phyloP scores from a whole-genome alignment of 1,140 invertebrate species.

The Pachypeltis micranthus region DNA sequence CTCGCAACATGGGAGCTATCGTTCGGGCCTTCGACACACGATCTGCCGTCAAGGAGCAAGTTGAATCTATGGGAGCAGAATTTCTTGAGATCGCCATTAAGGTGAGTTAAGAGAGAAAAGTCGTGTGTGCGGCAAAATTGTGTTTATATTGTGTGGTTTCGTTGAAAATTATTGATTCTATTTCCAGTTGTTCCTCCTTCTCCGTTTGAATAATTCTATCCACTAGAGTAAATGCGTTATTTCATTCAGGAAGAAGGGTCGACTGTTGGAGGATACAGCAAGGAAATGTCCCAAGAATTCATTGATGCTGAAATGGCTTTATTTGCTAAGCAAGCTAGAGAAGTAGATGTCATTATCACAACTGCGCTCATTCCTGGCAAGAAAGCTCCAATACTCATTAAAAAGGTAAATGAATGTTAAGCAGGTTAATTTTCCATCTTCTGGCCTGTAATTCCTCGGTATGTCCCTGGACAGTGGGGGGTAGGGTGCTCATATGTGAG shows the following conservation, averaged over 20 bases:
- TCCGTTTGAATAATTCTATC: no score
- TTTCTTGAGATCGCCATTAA: constrained; percentile 66
- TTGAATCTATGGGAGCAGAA: constrained; percentile 77
- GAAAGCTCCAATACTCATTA: constrained; percentile 66
- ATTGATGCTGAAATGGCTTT: constrained; percentile 74
- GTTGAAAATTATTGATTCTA: constrained; percentile 11
- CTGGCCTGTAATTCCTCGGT: no score
- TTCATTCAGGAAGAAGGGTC: constrained; percentile 63
- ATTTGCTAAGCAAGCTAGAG: constrained; percentile 72
- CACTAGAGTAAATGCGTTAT: background rate
- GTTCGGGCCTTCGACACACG: constrained; percentile 79
- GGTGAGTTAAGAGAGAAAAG: constrained; percentile 34
- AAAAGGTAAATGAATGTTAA: constrained; percentile 48
- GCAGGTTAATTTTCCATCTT: background rate
- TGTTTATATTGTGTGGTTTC: background rate
- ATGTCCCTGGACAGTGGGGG: no score
- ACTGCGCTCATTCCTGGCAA: constrained; percentile 85
- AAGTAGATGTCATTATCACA: constrained; percentile 69
- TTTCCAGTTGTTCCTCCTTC: constrained; percentile 1
- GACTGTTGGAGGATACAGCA: constrained; percentile 73
- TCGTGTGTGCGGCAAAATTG: background rate
- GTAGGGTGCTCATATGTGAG: no score
- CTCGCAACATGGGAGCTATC: constrained; percentile 78
- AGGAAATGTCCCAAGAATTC: constrained; percentile 83
- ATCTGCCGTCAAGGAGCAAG: constrained; percentile 76